Evolutionary conservation across 2,797 vertebrate species (phyloP), one percentile per base, ranked within the genome.

Genomic region (Choloepus didactylus): DNA sequence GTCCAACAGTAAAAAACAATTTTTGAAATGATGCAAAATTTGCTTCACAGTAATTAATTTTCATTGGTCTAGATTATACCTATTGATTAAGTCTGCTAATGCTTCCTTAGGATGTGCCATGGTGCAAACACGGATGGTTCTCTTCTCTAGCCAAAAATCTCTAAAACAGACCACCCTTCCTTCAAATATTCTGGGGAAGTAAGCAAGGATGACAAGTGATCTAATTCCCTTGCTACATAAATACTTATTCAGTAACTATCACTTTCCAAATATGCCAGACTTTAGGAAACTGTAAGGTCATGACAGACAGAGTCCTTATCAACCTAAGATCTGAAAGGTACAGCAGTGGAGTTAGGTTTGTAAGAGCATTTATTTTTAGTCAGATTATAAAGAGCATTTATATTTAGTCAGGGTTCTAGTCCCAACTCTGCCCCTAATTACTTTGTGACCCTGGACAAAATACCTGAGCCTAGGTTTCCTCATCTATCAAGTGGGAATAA

Each of bases 131-230:
- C 3, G 15, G 41, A 4, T 14, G 29, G 14, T 3, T 23, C 25
- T 29, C 29, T 59, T 15, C 29, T 4, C 35, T 3, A 4, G 29
- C 76, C 15, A 35, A 0, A 6, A 1, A 2, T n/a, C 21, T 6
- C 51, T 2, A 4, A 6, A 5, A 6, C 2, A 5, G 15, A n/a
- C 29, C 2, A 1, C 6, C 8, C 76, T 46, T 31, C 15, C 44
- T 62, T 77, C 46, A 15, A 15, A 9, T 46, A 21, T 31, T 54
- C 7, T 21, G 35, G 7, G 12, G n/a, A 23, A 51, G 73, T 23
- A 15, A 31, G 60, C 25, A 16, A 77, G n/a, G 23, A 18, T 11
- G 23, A 27, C n/a, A 79, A 54, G 23, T 6, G 46, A 15, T 54
- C 44, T 23, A 23, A 25, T 46, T 67, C 27, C n/a, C 15, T 59